phyloP scores from a whole-genome alignment of 1,140 invertebrate species.

The Eriocheir sinensis region DNA sequence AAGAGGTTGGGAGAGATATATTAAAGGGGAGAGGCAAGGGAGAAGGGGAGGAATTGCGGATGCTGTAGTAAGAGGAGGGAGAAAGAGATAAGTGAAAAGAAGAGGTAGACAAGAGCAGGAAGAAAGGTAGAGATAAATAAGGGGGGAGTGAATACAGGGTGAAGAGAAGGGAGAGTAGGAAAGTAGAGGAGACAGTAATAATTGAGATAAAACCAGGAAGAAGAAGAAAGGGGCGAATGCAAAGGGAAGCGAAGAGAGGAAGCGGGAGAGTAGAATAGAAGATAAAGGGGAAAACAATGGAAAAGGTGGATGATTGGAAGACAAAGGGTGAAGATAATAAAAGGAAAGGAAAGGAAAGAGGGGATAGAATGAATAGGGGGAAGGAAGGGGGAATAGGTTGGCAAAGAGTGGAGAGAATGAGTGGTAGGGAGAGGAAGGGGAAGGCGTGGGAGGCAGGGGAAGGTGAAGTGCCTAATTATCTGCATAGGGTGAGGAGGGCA shows the following conservation, averaged over 20 bases:
- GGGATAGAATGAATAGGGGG: neutral
- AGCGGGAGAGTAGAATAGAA: neutral
- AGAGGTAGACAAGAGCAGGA: no score
- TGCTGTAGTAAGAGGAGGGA: neutral
- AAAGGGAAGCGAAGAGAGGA: no score
- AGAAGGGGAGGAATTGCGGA: neutral
- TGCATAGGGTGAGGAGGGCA: neutral
- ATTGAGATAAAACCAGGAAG: neutral
- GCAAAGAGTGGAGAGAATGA: neutral
- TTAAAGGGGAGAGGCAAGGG: neutral
- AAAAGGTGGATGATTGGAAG: no score
- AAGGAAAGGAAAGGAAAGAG: neutral
- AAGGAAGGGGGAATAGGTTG: neutral
- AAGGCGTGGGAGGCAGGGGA: neutral
- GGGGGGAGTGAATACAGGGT: no score
- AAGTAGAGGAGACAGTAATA: no score
- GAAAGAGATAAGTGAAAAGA: no score
- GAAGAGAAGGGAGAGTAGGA: no score
- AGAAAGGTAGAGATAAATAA: no score
- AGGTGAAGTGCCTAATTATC: neutral
- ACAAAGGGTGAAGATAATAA: neutral
- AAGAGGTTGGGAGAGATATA: neutral
- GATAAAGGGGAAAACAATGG: neutral
- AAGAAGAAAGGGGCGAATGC: neutral
- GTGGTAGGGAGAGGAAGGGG: neutral